Conservation (phyloP, 2,797 vertebrate species). For the Gobionotothen gibberifrons region DNA sequence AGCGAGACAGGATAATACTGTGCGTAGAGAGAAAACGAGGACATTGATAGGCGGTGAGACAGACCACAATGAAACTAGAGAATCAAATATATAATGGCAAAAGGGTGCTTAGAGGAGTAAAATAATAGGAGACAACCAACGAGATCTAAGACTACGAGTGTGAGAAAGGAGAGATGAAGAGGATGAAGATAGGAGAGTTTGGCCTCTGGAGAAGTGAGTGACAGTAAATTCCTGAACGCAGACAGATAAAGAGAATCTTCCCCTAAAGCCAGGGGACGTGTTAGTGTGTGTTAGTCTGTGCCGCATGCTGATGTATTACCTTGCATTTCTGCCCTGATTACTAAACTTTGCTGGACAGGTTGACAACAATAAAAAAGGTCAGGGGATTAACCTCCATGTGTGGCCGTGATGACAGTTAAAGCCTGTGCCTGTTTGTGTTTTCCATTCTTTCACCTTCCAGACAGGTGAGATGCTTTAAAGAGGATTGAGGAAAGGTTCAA, state of each 20-base stretch:
- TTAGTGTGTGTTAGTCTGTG: slow-evolving; percentile 17
- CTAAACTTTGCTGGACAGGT: slow-evolving; percentile 39
- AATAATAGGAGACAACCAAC: slow-evolving; percentile 47
- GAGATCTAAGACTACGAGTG: slow-evolving; percentile 55
- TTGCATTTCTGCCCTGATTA: slow-evolving; percentile 21
- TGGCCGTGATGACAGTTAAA: slow-evolving; percentile 25
- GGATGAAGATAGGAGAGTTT: slow-evolving; percentile 49
- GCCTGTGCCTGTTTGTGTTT: slow-evolving; percentile 26
- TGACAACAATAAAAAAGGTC: slow-evolving; percentile 38
- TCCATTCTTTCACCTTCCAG: neutral
- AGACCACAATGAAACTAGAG: slow-evolving; percentile 51
- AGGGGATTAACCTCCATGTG: slow-evolving; percentile 51
- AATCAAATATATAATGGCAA: slow-evolving; percentile 43
- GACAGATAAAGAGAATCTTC: slow-evolving; percentile 62
- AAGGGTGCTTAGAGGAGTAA: slow-evolving; percentile 15
- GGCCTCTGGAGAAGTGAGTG: slow-evolving; percentile 57
- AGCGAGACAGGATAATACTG: slow-evolving; percentile 22
- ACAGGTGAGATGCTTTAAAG: slow-evolving; percentile 5
- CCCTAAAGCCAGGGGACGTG: slow-evolving; percentile 44
- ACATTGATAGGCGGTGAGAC: slow-evolving; percentile 16
- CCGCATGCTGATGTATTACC: slow-evolving; percentile 42
- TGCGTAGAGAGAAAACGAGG: slow-evolving; percentile 32
- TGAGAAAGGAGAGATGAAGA: slow-evolving; percentile 54
- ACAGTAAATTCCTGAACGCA: slow-evolving; percentile 66
- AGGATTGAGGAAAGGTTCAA: neutral